Percentiles rank a stretch among this genome's conserved stretches.
These are phyloP conservation scores for Perdita meconis DNA, from an alignment of 2,888 invertebrate species.

Conservation along the genomic window DNA sequence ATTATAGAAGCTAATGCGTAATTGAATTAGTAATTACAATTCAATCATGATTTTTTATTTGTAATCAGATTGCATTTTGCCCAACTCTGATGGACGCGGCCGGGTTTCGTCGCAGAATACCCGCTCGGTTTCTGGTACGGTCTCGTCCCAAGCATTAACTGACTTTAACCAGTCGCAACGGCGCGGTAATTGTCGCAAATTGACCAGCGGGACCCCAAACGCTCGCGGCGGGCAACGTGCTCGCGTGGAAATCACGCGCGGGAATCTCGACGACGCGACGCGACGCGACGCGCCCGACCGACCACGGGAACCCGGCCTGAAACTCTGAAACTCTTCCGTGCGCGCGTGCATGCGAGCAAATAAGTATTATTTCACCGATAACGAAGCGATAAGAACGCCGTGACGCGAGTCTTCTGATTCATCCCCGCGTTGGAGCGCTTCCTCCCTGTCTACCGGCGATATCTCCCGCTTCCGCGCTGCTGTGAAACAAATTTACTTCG, in stretches of 20 bases:
- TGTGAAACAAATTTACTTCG: too few relatives aligned
- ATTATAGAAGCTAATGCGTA: too few relatives aligned
- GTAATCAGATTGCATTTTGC: too few relatives aligned
- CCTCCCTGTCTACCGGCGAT: too few relatives aligned
- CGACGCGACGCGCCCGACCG: too few relatives aligned
- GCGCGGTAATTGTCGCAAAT: conserved; percentile 76
- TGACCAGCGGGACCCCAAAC: conserved; percentile 73
- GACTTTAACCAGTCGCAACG: conserved; percentile 74
- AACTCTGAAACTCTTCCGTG: too few relatives aligned
- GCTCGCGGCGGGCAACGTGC: conserved; percentile 23
- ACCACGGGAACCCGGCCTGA: background rate
- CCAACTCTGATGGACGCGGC: too few relatives aligned
- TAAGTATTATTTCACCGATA: conserved; percentile 2
- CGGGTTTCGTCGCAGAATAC: background rate
- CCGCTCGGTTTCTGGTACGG: background rate
- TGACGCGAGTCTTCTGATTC: too few relatives aligned
- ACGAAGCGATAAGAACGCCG: background rate
- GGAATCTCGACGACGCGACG: conserved; percentile 3
- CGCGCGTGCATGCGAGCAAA: background rate
- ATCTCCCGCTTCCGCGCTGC: too few relatives aligned
- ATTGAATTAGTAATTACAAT: too few relatives aligned
- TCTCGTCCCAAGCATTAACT: conserved; percentile 63
- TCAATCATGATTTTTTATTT: too few relatives aligned
- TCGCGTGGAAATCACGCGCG: conserved; percentile 53
- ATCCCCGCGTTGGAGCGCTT: too few relatives aligned